phyloP scores from a whole-genome alignment of 1,140 invertebrate species.

The Hycleus cichorii region DNA sequence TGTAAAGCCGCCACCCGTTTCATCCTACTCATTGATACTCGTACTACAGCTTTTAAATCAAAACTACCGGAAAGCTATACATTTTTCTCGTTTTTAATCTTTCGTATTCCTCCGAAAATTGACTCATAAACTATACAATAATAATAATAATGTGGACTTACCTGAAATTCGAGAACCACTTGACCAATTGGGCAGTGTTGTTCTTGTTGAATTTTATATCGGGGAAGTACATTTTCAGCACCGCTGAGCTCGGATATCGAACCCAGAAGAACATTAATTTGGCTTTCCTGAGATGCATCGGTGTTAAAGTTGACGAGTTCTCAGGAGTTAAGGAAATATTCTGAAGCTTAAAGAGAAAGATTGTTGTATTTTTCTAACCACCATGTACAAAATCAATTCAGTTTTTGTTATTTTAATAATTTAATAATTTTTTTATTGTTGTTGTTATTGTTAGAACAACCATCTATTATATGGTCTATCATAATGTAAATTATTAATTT shows the following conservation, averaged over 20 bases:
- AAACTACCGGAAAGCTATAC: conserved; percentile 19
- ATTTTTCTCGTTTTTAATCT: too few relatives aligned
- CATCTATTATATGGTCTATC: too few relatives aligned
- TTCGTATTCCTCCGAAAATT: too few relatives aligned
- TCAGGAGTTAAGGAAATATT: conserved; percentile 68
- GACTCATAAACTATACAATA: too few relatives aligned
- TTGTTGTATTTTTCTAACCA: too few relatives aligned
- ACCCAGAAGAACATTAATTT: conserved; percentile 99
- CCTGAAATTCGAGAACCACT: conserved; percentile 99
- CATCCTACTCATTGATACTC: conserved; percentile 21
- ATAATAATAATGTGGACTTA: conserved; percentile 50
- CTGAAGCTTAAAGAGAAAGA: conserved; percentile 22
- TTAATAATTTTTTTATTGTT: too few relatives aligned
- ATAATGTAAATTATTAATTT: too few relatives aligned
- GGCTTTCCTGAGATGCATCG: conserved; percentile 99
- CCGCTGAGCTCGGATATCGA: conserved; percentile 94
- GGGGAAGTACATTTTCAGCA: conserved; percentile 99
- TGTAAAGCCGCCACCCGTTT: conserved; percentile 22
- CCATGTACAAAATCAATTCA: too few relatives aligned
- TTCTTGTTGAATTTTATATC: conserved; percentile 99
- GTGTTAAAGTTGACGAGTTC: conserved; percentile 92
- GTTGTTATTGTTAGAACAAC: too few relatives aligned
- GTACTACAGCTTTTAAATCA: conserved; percentile 19
- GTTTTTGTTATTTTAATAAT: too few relatives aligned
- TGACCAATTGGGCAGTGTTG: conserved; percentile 99